Percentiles rank a stretch among this genome's conserved stretches.
phyloP scores from a whole-genome alignment of 64 coral and sea anemone species.

The Trachythela sp. region DNA sequence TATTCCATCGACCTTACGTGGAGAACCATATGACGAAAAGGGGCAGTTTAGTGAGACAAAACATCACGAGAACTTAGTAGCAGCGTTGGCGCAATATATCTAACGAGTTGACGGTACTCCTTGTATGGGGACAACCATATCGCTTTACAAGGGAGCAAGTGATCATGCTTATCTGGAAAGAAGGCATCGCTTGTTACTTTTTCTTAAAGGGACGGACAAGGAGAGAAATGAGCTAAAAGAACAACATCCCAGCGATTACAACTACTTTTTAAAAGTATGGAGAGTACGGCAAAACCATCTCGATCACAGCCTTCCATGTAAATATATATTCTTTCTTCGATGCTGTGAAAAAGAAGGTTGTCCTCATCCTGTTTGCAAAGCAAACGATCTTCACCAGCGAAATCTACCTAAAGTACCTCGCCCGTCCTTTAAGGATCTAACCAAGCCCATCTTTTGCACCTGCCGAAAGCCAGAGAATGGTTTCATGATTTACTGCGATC shows the following conservation, averaged over 20 bases:
- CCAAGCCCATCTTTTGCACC: neutral
- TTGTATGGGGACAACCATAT: neutral
- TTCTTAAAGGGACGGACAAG: neutral
- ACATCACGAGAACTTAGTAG: constrained; percentile 26
- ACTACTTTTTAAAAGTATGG: neutral
- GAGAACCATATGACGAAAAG: constrained; percentile 28
- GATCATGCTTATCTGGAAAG: neutral
- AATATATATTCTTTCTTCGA: neutral
- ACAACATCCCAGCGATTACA: neutral
- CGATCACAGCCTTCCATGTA: neutral
- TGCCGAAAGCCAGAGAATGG: neutral
- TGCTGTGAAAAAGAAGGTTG: neutral
- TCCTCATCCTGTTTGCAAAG: neutral
- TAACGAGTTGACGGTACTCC: neutral
- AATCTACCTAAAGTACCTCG: neutral
- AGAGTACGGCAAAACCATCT: neutral
- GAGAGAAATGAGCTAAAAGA: neutral
- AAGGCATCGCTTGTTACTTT: neutral
- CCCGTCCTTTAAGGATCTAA: neutral
- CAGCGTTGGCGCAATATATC: constrained; percentile 5
- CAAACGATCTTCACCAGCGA: neutral
- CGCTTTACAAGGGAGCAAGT: neutral
- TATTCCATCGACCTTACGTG: constrained; percentile 21
- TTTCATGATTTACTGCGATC: neutral
- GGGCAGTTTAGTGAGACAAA: constrained; percentile 11